Evolutionary conservation across 1,140 invertebrate genomes (phyloP).

Genomic region (Manduca sexta): DNA sequence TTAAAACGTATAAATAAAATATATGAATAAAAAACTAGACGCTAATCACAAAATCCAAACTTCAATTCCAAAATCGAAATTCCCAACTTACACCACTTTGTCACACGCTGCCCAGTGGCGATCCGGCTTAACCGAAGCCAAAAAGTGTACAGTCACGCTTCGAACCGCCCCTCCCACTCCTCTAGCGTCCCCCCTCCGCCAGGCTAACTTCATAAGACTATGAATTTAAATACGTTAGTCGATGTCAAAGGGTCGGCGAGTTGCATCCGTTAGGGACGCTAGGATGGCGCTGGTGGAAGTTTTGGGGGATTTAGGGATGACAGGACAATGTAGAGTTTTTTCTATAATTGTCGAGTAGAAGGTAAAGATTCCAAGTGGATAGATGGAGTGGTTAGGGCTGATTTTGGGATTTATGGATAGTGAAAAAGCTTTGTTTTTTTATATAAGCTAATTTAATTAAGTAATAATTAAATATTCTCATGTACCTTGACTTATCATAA

Average conservation of each 20-base stretch:
- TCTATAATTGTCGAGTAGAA: neutral
- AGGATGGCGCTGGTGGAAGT: slow-evolving; percentile 25
- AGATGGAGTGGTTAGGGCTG: too few relatives aligned
- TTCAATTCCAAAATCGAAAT: slow-evolving; percentile 11
- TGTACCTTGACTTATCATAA: too few relatives aligned
- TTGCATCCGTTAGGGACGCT: slow-evolving; percentile 40
- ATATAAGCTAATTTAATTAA: too few relatives aligned
- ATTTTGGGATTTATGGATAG: too few relatives aligned
- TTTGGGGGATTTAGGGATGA: too few relatives aligned
- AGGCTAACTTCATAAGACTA: slow-evolving; percentile 69
- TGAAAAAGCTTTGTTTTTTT: too few relatives aligned
- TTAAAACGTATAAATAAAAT: too few relatives aligned
- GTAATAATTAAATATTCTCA: too few relatives aligned
- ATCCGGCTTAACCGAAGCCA: slow-evolving; percentile 68
- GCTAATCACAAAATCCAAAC: neutral
- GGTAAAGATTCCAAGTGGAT: too few relatives aligned
- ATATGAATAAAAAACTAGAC: too few relatives aligned
- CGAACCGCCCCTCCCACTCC: slow-evolving; percentile 20
- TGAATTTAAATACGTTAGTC: slow-evolving; percentile 71
- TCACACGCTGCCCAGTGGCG: slow-evolving; percentile 37
- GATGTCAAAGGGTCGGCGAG: slow-evolving; percentile 63
- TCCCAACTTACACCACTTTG: slow-evolving; percentile 25
- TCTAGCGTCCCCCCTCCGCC: slow-evolving; percentile 16
- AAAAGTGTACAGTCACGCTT: slow-evolving; percentile 71
- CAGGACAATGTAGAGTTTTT: too few relatives aligned